A percentile compares a stretch with the other conserved stretches of the same genome.
phyloP scores from a whole-genome alignment of 2,888 invertebrate genomes.

The Epirrita christyi region DNA sequence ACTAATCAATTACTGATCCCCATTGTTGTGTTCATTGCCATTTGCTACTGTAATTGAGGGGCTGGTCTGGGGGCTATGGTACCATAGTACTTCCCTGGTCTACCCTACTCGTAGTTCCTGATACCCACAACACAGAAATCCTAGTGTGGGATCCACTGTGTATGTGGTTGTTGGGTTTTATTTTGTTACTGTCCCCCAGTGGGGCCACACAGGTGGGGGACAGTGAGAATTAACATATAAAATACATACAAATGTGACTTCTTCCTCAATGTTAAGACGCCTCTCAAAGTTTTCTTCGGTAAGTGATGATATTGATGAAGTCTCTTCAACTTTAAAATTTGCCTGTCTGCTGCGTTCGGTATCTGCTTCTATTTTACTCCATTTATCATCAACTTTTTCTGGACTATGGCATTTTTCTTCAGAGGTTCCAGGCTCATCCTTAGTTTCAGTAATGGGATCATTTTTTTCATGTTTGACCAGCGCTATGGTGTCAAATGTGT shows the following conservation, averaged over 20 bases:
- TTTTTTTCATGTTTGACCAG: slow-evolving; percentile 46
- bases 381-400: slow-evolving; percentile 24
- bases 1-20: no score
- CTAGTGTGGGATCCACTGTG: no score
- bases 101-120: no score
- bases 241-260: slow-evolving; percentile 75
- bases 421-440: slow-evolving; percentile 13
- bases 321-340: slow-evolving; percentile 29
- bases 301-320: slow-evolving; percentile 39
- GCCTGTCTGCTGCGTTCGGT: slow-evolving; percentile 13
- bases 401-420: slow-evolving; percentile 26
- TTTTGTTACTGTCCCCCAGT: no score
- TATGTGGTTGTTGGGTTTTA: no score
- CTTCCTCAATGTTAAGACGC: slow-evolving; percentile 73
- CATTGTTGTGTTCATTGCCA: no score
- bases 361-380: slow-evolving; percentile 27
- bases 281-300: slow-evolving; percentile 66
- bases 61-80: no score
- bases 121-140: no score
- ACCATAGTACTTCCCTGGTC: no score
- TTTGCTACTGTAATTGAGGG: no score
- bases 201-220: no score
- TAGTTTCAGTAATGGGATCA: slow-evolving; percentile 12
- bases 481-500: slow-evolving; percentile 52
- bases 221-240: no score